Evolutionary conservation across 2,113 vertebrate species (phyloP), one percentile per base, ranked within the genome.

Genomic region (Haemorhous mexicanus): DNA sequence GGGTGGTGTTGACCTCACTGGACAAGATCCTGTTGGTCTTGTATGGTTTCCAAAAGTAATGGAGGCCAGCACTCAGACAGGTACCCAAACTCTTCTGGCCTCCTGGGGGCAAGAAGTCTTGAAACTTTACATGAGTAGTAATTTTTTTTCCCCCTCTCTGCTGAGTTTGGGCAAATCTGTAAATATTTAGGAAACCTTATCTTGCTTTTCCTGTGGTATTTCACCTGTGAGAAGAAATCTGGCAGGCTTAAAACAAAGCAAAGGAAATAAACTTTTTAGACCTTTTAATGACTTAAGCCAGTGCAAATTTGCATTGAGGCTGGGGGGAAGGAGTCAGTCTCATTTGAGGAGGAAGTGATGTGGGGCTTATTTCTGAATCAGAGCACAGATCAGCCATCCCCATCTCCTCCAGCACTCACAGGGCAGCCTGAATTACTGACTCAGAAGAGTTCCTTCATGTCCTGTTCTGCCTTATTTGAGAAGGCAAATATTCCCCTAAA

Each of bases 1-100:
- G 7, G 9, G 6, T 70, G 68, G 3, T 4, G 0, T 37, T 47
- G 32, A 44, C 15, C 18, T 75, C 0, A 1, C 11, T 69, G 50
- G 50, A 21, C 35, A 13, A 76, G 67, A 21, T 46, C 49, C 11
- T 53, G 3, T 41, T 53, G 50, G 23, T 70, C 19, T 47, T 7
- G 0, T 14, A 8, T 4, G 6, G 32, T 50, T 89, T 81, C 59
- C 22, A 10, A 2, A 69, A 80, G 44, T 33, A 11, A 19, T 76
- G 19, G 33, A 35, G 27, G 33, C 16, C 1, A 0, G 46, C 37
- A 43, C 7, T 58, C 63, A 50, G n/a, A 30, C 17, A 41, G 33
- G 12, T 72, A 33, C 44, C 33, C 4, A 2, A 84, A 26, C 21
- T 52, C 27, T 58, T 58, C 46, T 28, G 32, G 26, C 21, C 13